These are phyloP conservation scores for Cyaniris semiargus DNA, from an alignment of 2,888 invertebrate species.

Conservation along the genomic window DNA sequence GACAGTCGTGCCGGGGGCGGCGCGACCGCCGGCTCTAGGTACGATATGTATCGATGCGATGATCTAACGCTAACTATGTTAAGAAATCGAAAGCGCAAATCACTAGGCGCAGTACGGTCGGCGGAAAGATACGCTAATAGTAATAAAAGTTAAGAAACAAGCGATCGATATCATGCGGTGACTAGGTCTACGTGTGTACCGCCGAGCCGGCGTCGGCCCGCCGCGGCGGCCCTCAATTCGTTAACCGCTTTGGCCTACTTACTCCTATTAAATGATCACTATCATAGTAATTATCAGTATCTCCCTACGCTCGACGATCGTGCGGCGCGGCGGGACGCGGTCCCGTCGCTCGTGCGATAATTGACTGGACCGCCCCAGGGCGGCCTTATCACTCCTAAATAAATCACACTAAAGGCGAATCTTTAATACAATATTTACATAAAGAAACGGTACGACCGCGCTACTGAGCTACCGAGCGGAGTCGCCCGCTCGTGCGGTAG, in stretches of 20 bases:
- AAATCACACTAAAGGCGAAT: conserved; percentile 69
- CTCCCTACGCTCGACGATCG: conserved; percentile 76
- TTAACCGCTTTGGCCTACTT: conserved; percentile 77
- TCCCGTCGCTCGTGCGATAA: conserved; percentile 66
- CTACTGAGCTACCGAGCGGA: conserved; percentile 75
- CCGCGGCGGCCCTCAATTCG: conserved; percentile 75
- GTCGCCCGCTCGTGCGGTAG: conserved; percentile 60
- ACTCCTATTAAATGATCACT: conserved; percentile 77
- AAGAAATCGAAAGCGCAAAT: conserved; percentile 58
- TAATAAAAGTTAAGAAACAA: conserved; percentile 52
- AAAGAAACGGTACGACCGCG: conserved; percentile 72
- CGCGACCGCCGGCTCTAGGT: conserved; percentile 59
- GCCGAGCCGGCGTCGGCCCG: conserved; percentile 61
- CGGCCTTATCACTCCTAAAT: conserved; percentile 55
- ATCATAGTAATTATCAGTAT: conserved; percentile 75
- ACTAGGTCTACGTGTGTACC: conserved; percentile 48
- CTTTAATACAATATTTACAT: conserved; percentile 75
- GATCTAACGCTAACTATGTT: conserved; percentile 54
- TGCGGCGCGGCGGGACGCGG: conserved; percentile 50
- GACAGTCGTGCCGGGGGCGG: conserved; percentile 63
- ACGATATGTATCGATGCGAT: conserved; percentile 71
- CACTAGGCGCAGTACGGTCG: conserved; percentile 51
- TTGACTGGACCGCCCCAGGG: conserved; percentile 70
- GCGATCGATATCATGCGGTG: conserved; percentile 56
- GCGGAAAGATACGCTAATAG: conserved; percentile 54